Evolutionary conservation across 2,888 invertebrate genomes (phyloP), one percentile per base, ranked within the genome.

Genomic region (Matsumyia berberina): DNA sequence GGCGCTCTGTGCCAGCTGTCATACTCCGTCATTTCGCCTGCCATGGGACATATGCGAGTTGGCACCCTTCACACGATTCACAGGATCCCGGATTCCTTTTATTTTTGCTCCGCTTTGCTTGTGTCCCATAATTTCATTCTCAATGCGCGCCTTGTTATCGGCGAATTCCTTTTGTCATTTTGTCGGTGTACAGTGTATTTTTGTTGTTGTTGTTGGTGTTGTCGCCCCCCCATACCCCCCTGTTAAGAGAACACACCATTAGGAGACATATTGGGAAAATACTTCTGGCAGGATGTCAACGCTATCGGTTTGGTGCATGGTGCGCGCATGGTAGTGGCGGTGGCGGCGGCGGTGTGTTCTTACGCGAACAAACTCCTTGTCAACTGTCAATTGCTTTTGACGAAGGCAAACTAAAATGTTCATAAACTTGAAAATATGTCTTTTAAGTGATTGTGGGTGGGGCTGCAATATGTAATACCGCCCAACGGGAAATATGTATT

Each of bases 221-320:
- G 6, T 7, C 8, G n/a, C 58, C 35, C 5, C 5, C 5, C 5
- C 37, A 35, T 9, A 0, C 29, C 15, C 42, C 29, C 12, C 15
- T 69, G 44, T 44, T 69, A 44, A 35, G 69, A 42, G 57, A 46
- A 60, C 67, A 64, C 49, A 49, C 60, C 42, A 62, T 62, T 55
- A 70, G 31, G 42, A 62, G 76, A 76, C 81, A 81, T 76, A 76
- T 81, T 81, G 81, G 51, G 70, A 42, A 81, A 70, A 64, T 57
- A 57, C 80, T 69, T 64, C 42, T 62, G 49, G 19, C 58, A 70
- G 66, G 66, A 72, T 46, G 66, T 69, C 70, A 66, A 31, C 55
- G 33, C 60, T 67, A 69, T 64, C 46, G 62, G 39, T 53, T 49
- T 37, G 55, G 39, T 77, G 76, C 74, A 66, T 62, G 67, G 58